Conservation (phyloP, 1,140 invertebrate species). For the Eufriesea mexicana region DNA sequence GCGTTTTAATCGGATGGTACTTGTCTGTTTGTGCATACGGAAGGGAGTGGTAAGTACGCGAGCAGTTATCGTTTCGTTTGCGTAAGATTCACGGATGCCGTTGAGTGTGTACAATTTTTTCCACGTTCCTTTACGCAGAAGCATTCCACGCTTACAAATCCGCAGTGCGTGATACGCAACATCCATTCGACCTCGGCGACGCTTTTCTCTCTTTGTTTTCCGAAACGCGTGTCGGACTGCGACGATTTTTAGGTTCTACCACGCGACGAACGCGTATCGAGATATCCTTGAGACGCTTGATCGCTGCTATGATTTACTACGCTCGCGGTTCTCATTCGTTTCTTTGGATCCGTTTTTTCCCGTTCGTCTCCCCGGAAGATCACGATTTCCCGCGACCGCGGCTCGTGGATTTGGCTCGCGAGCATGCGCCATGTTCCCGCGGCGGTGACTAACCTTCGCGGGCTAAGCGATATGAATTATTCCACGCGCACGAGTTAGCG, state of each 20-base stretch:
- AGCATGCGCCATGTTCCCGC: neutral
- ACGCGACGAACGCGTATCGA: neutral
- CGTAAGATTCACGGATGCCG: neutral
- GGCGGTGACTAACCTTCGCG: slow-evolving; percentile 46
- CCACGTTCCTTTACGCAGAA: neutral
- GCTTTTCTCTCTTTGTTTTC: neutral
- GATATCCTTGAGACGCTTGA: neutral
- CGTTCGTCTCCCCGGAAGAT: too few species aligned
- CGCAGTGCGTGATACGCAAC: neutral
- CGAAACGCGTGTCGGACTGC: neutral
- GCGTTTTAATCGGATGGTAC: slow-evolving; percentile 35
- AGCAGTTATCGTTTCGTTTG: neutral
- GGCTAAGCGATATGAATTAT: slow-evolving; percentile 58
- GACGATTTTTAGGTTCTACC: neutral
- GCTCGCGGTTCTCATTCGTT: neutral
- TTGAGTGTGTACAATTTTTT: neutral
- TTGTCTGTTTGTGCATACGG: slow-evolving; percentile 66
- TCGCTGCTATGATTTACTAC: neutral
- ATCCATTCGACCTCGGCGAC: neutral
- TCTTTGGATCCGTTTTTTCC: neutral
- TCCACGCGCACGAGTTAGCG: slow-evolving; percentile 46
- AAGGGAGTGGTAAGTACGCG: slow-evolving; percentile 73
- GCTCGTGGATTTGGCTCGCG: neutral
- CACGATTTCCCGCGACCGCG: neutral
- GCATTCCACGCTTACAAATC: neutral